phyloP scores from a whole-genome alignment of 2,888 invertebrate species.

The Anarsia innoxiella region DNA sequence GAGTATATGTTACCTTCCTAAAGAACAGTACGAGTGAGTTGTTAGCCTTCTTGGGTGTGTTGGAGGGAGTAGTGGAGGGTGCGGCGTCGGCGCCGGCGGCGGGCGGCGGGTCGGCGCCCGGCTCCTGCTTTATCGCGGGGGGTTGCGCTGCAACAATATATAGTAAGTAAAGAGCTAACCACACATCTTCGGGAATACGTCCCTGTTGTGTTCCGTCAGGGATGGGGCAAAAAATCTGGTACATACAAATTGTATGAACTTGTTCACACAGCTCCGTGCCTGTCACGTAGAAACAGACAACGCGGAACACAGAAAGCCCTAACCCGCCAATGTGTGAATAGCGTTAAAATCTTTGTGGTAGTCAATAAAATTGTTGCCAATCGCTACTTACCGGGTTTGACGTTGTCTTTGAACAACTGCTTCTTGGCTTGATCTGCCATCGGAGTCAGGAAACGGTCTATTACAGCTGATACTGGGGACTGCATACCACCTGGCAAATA shows the following conservation, averaged over 20 bases:
- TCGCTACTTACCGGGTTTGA: conserved; percentile 74
- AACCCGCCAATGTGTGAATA: too few species aligned
- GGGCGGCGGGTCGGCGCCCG: conserved; percentile 21
- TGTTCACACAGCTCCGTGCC: too few species aligned
- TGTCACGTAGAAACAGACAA: too few species aligned
- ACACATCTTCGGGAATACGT: too few species aligned
- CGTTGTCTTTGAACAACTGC: conserved; percentile 48
- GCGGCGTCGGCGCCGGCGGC: conserved; percentile 30
- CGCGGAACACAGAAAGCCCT: too few species aligned
- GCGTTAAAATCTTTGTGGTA: too few species aligned
- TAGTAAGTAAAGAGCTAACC: too few species aligned
- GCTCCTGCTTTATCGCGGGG: too few species aligned
- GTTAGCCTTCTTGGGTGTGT: conserved; percentile 55
- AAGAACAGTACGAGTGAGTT: conserved; percentile 82
- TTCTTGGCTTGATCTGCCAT: conserved; percentile 67
- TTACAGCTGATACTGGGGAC: conserved; percentile 74
- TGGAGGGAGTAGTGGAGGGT: conserved; percentile 27
- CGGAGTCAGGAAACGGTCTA: conserved; percentile 80
- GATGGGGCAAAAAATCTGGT: too few species aligned
- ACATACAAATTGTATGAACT: too few species aligned
- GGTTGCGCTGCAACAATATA: background rate
- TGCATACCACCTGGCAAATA: conserved; percentile 46
- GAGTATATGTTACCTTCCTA: conserved; percentile 90
- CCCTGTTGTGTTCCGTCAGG: too few species aligned
- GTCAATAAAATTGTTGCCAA: too few species aligned